Percentiles rank a stretch among this genome's conserved stretches.
These are phyloP conservation scores for Unio pictorum DNA, from an alignment of 2,888 invertebrate genomes.

Conservation along the genomic window DNA sequence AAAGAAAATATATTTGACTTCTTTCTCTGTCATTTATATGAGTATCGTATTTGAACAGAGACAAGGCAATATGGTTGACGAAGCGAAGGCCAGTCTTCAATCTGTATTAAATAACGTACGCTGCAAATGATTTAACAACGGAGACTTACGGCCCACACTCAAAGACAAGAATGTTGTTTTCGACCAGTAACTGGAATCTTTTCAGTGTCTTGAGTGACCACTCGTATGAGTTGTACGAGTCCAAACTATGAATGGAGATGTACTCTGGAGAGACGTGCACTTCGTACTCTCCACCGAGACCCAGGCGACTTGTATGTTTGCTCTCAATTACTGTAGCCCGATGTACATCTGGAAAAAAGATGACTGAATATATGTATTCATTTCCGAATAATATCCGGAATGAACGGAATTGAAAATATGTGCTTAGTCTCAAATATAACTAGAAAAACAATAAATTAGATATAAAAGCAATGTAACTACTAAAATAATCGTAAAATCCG, in stretches of 20 bases:
- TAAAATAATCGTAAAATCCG: no score
- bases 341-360: slow-evolving; percentile 41
- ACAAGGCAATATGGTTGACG: no score
- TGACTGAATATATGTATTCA: not conserved
- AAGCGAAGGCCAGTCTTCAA: no score
- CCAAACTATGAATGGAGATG: slow-evolving; percentile 34
- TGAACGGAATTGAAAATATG: not conserved
- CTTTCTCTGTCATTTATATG: no score
- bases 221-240: slow-evolving; percentile 33
- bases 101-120: not conserved
- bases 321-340: slow-evolving; percentile 39
- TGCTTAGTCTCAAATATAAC: no score
- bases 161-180: slow-evolving; percentile 40
- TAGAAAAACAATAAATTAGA: no score
- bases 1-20: no score
- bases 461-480: no score
- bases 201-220: slow-evolving; percentile 52
- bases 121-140: not conserved
- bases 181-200: slow-evolving; percentile 43
- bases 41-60: no score
- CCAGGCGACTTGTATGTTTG: slow-evolving; percentile 37
- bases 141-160: slow-evolving; percentile 59
- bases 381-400: not conserved
- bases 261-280: slow-evolving; percentile 46
- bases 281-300: slow-evolving; percentile 36